phyloP scores from a whole-genome alignment of 2,797 vertebrate genomes.

The Octomys mimax region DNA sequence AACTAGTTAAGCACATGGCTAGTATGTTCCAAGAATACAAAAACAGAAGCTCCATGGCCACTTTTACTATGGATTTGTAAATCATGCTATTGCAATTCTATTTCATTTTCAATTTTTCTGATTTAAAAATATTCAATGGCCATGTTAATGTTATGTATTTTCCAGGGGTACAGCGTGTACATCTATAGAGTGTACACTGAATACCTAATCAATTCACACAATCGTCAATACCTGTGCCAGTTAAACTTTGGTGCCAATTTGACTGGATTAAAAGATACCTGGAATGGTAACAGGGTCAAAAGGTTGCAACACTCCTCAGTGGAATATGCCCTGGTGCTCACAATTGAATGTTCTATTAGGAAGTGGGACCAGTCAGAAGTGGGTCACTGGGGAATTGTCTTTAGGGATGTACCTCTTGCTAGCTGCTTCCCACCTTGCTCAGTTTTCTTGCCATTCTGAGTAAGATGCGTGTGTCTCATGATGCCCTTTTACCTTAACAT shows the following conservation, averaged over 20 bases:
- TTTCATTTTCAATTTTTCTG: not conserved
- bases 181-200: too few relatives aligned
- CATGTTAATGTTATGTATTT: not conserved
- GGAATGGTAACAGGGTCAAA: not conserved
- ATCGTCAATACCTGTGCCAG: not conserved
- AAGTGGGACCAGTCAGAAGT: not conserved
- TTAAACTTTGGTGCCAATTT: not conserved
- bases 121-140: not conserved
- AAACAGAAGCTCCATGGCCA: not conserved
- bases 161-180: not conserved
- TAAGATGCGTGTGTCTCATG: not conserved
- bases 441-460: not conserved
- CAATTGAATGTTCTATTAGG: not conserved
- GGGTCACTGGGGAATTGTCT: not conserved
- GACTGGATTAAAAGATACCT: not conserved
- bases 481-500: not conserved
- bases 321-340: not conserved
- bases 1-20: not conserved
- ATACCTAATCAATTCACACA: not conserved
- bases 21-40: not conserved
- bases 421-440: not conserved
- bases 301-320: not conserved
- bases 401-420: not conserved
- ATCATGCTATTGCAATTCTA: not conserved
- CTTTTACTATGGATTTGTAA: not conserved